These are phyloP conservation scores for Bombus confusus DNA, from an alignment of 1,140 invertebrate species.

Conservation along the genomic window DNA sequence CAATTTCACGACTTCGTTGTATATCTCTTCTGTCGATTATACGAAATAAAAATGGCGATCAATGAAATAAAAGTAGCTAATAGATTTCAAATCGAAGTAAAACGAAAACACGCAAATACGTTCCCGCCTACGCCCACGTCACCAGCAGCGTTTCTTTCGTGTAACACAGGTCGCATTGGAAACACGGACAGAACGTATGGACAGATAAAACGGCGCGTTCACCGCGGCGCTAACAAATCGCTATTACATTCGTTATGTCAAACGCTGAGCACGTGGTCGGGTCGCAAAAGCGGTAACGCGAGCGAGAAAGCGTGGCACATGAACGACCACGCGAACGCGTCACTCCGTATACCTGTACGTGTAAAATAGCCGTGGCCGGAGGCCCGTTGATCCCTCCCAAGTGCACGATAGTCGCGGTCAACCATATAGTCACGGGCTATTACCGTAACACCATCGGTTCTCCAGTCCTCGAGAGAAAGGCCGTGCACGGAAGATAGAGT, in stretches of 20 bases:
- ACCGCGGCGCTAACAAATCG: constrained; percentile 54
- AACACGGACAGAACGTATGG: neutral
- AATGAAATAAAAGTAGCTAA: too few relatives aligned
- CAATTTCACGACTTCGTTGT: too few relatives aligned
- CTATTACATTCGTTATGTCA: constrained; percentile 34
- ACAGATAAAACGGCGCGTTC: constrained; percentile 10
- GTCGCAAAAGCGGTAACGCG: constrained; percentile 20
- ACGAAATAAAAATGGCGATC: too few relatives aligned
- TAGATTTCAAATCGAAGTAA: neutral
- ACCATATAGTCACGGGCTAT: constrained; percentile 63
- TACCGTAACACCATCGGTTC: constrained; percentile 62
- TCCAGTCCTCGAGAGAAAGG: constrained; percentile 59
- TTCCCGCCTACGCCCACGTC: neutral
- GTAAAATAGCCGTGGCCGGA: constrained; percentile 39
- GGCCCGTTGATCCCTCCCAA: constrained; percentile 44
- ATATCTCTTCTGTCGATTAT: too few relatives aligned
- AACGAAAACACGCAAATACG: neutral
- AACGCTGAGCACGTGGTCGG: neutral
- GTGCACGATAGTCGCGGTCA: constrained; percentile 60
- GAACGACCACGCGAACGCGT: constrained; percentile 55
- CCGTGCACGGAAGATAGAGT: constrained; percentile 56
- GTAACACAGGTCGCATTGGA: neutral
- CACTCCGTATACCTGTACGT: constrained; percentile 19
- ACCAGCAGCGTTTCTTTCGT: neutral
- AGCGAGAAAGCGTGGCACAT: constrained; percentile 7